These are phyloP conservation scores for Vanessa tameamea DNA, from an alignment of 1,140 invertebrate species.

Conservation along the genomic window DNA sequence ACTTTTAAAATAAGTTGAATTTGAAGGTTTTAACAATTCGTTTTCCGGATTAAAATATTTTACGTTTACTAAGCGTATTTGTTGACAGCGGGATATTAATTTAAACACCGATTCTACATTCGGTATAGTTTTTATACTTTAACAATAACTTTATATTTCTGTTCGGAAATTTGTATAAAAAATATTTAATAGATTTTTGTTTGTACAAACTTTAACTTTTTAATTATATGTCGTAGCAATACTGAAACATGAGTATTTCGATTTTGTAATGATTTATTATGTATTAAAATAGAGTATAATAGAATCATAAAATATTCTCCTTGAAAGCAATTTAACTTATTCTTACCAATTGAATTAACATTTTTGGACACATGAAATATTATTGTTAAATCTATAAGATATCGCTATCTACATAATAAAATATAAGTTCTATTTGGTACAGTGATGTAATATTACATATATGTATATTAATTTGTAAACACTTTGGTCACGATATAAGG, in stretches of 20 bases:
- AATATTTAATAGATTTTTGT: no score
- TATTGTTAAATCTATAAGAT: no score
- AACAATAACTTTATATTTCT: not conserved
- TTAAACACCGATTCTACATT: conserved; percentile 1
- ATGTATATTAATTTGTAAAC: conserved; percentile 6
- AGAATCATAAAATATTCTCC: no score
- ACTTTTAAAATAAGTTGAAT: not conserved
- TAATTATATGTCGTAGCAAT: no score
- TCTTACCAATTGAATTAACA: no score
- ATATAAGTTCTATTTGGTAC: not conserved
- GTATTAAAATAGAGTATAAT: no score
- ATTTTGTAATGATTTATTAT: no score
- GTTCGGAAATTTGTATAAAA: no score
- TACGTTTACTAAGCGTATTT: not conserved
- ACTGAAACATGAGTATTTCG: no score
- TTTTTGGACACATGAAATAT: no score
- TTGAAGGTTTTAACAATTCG: not conserved
- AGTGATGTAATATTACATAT: conserved; percentile 7
- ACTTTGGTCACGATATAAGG: not conserved
- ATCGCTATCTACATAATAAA: not conserved
- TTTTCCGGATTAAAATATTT: conserved; percentile 4
- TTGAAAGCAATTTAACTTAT: no score
- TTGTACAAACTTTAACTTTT: no score
- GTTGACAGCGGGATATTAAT: conserved; percentile 7
- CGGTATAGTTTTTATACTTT: not conserved